Base-by-base conservation (phyloP, 2,797 vertebrate species). In the Tiaroga cobitis region DNA sequence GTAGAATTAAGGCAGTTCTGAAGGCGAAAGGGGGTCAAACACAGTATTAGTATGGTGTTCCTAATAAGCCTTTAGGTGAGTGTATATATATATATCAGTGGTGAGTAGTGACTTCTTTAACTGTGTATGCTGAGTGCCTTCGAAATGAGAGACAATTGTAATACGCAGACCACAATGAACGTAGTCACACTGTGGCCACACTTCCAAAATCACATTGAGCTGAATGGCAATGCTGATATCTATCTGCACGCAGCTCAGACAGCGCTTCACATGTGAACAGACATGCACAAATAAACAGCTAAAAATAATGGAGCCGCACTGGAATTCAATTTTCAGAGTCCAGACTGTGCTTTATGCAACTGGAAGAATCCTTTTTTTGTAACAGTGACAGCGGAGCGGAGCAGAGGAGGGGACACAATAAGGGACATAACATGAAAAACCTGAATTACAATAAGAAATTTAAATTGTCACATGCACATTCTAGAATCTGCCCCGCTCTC, bases 301-400 rank as follows among this genome's bases (percentile, higher is more conserved):
- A 88, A 86, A 89, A 89, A 90, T 88, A 87, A 91, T 74, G 85
- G 84, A 90, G 84, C 26, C 69, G 46, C 72, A 49, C 81, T 79
- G 87, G 82, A 94, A 91, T 94, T 90, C 89, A 91, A 92, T 93
- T 93, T 88, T 84, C 82, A 89, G 87, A 81, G 93, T 93, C 89
- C 89, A 80, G 82, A 87, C 84, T 56, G 85, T 72, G 87, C 80
- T 89, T 78, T 88, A 90, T 89, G 51, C 70, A 78, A 93, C 87
- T 91, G 90, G 91, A 75, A 75, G 93, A 91, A 87, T 56, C 83
- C 77, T 41, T 41, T 87, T 86, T 91, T 90, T 91, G 90, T 93
- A 93, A 90, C 87, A 85, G 90, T 93, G 92, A 86, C 86, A 83
- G 83, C 80, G 89, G 88, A 85, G 80, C 86, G 90, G 87, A 89